These are phyloP conservation scores for Nylanderia fulva DNA, from an alignment of 1,140 invertebrate species.

Conservation along the genomic window DNA sequence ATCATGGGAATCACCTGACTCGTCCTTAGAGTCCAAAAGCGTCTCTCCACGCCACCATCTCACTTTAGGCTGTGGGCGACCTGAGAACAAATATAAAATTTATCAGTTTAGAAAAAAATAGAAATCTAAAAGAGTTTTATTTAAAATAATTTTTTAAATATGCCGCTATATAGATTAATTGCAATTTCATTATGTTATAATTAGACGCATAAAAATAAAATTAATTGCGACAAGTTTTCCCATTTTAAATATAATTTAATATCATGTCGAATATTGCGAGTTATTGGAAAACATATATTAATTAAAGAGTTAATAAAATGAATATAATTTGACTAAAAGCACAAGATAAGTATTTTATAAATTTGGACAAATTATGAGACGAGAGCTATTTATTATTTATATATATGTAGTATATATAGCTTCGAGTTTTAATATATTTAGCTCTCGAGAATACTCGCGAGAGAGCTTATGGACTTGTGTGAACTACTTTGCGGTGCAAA, in stretches of 20 bases:
- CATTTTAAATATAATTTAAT: not conserved
- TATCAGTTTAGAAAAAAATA: not conserved
- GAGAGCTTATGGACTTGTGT: no score
- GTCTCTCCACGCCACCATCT: conserved; percentile 94
- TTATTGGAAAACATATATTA: conserved; percentile 6
- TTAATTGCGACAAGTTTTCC: not conserved
- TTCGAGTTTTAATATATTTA: no score
- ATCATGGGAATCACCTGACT: conserved; percentile 83
- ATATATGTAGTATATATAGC: no score
- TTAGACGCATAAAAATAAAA: conserved; percentile 5
- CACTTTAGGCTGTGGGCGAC: conserved; percentile 92
- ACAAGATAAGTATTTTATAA: not conserved
- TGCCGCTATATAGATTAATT: no score
- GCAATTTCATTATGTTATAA: not conserved
- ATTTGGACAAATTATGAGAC: no score
- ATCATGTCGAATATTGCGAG: not conserved
- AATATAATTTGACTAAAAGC: no score
- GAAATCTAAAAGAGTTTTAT: not conserved
- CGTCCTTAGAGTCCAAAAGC: conserved; percentile 88
- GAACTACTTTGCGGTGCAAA: not conserved
- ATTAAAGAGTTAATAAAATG: not conserved
- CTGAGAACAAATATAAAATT: conserved; percentile 85
- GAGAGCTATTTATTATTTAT: not conserved
- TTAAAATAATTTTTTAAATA: not conserved
- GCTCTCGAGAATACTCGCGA: not conserved